Percentiles rank a stretch among this genome's conserved stretches.
Evolutionary conservation across 2,888 invertebrate species (phyloP).

Genomic region (Entomobrya multifasciata): DNA sequence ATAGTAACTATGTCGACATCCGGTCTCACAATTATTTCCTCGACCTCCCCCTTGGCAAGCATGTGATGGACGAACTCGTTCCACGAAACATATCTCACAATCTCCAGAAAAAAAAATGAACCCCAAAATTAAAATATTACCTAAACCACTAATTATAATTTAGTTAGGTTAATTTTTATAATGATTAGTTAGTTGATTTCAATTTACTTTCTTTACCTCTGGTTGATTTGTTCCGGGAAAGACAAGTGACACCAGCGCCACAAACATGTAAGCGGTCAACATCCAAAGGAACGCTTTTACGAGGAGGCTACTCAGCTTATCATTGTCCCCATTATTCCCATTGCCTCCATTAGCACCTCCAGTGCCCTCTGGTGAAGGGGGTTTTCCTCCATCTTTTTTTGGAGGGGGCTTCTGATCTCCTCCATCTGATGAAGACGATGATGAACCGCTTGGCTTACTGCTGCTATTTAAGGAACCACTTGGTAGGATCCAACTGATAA

Average conservation of each 20-base stretch:
- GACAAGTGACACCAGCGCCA: slow-evolving; percentile 87
- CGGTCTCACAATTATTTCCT: slow-evolving; percentile 91
- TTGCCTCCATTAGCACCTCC: slow-evolving; percentile 79
- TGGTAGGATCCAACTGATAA: too few relatives aligned
- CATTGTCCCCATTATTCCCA: slow-evolving; percentile 86
- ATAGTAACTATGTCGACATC: slow-evolving; percentile 93
- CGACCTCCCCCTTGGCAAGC: slow-evolving; percentile 96
- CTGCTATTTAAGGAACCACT: too few relatives aligned
- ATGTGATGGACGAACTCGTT: slow-evolving; percentile 97
- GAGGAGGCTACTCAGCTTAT: slow-evolving; percentile 87
- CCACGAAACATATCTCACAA: slow-evolving; percentile 93
- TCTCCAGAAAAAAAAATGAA: slow-evolving; percentile 81
- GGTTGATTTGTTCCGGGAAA: slow-evolving; percentile 88
- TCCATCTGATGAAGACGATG: too few relatives aligned
- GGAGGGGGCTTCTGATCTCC: too few relatives aligned
- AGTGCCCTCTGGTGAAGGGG: too few relatives aligned
- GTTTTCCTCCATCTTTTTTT: too few relatives aligned
- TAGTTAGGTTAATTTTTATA: background rate
- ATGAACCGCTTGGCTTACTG: too few relatives aligned
- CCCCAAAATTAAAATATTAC: background rate
- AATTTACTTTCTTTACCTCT: slow-evolving; percentile 85
- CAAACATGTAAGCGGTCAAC: slow-evolving; percentile 88
- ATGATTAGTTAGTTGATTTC: background rate
- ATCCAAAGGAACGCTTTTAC: slow-evolving; percentile 91
- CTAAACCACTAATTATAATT: too few relatives aligned